phyloP scores from a whole-genome alignment of 2,888 invertebrate species.

The Polia nebulosa region DNA sequence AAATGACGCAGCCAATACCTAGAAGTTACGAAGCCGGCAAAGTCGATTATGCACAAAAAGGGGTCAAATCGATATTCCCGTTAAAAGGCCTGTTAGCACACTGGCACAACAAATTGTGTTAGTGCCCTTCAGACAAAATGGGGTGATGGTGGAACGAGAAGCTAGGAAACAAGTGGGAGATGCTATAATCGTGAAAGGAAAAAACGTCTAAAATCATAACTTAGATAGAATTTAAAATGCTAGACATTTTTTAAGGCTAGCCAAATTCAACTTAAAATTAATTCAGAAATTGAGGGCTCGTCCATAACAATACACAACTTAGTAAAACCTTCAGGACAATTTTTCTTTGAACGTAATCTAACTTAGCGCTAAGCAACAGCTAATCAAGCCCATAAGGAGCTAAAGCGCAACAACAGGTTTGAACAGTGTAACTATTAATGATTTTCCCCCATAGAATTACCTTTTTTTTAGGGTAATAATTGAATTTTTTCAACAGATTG shows the following conservation, averaged over 20 bases:
- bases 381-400: too few species aligned
- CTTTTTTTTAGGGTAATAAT: not conserved
- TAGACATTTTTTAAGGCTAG: too few species aligned
- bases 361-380: too few species aligned
- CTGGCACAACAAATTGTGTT: slow-evolving; percentile 74
- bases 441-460: not conserved
- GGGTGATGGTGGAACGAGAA: slow-evolving; percentile 47
- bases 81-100: slow-evolving; percentile 72
- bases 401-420: too few species aligned
- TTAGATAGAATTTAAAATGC: too few species aligned
- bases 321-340: not conserved
- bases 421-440: not conserved
- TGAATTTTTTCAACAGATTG: not conserved
- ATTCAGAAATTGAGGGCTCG: too few species aligned
- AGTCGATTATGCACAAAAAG: slow-evolving; percentile 34
- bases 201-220: too few species aligned
- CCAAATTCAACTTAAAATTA: too few species aligned
- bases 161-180: slow-evolving; percentile 32
- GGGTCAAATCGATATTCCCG: slow-evolving; percentile 58
- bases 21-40: not conserved
- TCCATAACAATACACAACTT: too few species aligned
- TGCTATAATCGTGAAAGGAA: not conserved
- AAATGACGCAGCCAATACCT: not conserved
- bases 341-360: not conserved
- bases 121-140: slow-evolving; percentile 64